A percentile compares a stretch with the other conserved stretches of the same genome.
phyloP scores from a whole-genome alignment of 2,888 invertebrate species.

The Sialis lutaria region DNA sequence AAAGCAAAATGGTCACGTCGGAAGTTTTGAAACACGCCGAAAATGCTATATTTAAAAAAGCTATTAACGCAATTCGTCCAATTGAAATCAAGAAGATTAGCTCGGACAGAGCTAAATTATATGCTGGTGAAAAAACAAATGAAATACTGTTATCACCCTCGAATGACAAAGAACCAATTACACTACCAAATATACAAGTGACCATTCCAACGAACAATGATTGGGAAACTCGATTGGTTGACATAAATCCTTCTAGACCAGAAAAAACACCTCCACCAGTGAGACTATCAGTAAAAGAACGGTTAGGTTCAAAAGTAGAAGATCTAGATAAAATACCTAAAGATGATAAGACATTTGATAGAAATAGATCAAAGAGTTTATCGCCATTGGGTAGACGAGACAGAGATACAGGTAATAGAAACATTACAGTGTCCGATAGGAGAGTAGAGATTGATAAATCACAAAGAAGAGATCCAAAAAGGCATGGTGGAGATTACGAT shows the following conservation, averaged over 20 bases:
- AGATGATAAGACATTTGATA: conserved; percentile 32
- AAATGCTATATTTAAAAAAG: conserved; percentile 81
- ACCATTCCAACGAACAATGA: conserved; percentile 30
- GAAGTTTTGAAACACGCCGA: conserved; percentile 83
- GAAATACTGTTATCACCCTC: conserved; percentile 13
- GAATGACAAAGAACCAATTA: conserved; percentile 12
- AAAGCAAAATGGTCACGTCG: conserved; percentile 52
- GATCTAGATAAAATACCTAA: conserved; percentile 30
- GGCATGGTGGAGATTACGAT: conserved; percentile 9
- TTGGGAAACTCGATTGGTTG: conserved; percentile 23
- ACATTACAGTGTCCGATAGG: conserved; percentile 18
- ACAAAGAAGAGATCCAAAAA: conserved; percentile 9
- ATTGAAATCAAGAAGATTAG: conserved; percentile 61
- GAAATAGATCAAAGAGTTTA: conserved; percentile 25
- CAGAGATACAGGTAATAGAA: conserved; percentile 23
- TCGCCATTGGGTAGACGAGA: conserved; percentile 29
- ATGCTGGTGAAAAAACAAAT: conserved; percentile 28
- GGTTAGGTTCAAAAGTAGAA: conserved; percentile 61
- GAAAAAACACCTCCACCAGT: conserved; percentile 33
- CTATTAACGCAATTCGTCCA: conserved; percentile 62
- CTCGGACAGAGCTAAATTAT: conserved; percentile 47
- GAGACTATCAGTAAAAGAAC: conserved; percentile 57
- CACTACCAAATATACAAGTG: conserved; percentile 33
- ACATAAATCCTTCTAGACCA: conserved; percentile 22
- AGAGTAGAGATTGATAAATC: conserved; percentile 14